Base-by-base conservation (phyloP, 2,113 vertebrate species). In the Paralichthys olivaceus region DNA sequence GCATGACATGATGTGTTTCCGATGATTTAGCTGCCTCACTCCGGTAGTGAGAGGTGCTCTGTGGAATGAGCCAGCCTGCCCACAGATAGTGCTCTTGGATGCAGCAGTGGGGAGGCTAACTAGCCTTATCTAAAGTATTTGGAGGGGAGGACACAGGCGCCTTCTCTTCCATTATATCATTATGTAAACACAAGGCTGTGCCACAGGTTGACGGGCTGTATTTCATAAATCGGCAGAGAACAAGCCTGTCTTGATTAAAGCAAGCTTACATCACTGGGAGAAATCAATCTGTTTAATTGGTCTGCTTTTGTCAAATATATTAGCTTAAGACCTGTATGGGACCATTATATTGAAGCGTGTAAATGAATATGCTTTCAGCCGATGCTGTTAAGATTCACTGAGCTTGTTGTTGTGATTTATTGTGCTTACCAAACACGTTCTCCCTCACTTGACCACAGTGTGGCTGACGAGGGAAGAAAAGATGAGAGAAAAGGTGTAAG, bases 121-220 rank as follows among this genome's bases (percentile, higher is more conserved):
- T 76, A 11, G n/a, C 72, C 85, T 90, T 92, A 94, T 93, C 91
- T 93, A 71, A 93, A 91, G 76, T 92, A 93, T 94, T 91, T 88
- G 79, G 67, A 80, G 63, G 90, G 92, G 92, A 93, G 92, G 88
- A 93, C 82, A 80, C 61, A 74, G 80, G 83, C 84, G 87, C 84
- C 88, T 90, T 88, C 84, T 88, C 83, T 71, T 85, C 86, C 84
- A 91, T 93, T 92, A 93, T 91, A 90, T 93, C 93, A 92, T 91
- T 90, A 75, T 79, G 84, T 89, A 93, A 92, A 92, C 91, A 93
- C 76, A 25, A 19, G 71, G 75, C 87, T 77, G 63, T 82, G 75
- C 80, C 76, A 86, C 84, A 86, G 87, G 89, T 89, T 89, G 87
- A 92, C 83, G n/a, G 77, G 83, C 65, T 55, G 72, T 75, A 78